Percentiles rank a stretch among this genome's conserved stretches.
Evolutionary conservation across 2,113 vertebrate species (phyloP).

Genomic region (Apodemus sylvaticus): DNA sequence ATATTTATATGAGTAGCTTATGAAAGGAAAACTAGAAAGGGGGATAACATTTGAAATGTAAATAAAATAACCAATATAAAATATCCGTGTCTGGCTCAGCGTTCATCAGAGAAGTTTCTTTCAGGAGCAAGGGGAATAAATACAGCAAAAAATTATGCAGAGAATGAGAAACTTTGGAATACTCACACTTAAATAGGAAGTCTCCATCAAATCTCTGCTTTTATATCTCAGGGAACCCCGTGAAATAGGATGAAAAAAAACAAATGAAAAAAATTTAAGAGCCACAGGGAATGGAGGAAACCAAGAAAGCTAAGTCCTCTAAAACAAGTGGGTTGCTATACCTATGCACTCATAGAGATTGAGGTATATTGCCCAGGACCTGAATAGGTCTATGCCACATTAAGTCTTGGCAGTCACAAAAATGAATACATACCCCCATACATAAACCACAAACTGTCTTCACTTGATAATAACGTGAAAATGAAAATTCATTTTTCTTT

Average conservation of each 20-base stretch:
- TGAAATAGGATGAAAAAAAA: too few relatives aligned
- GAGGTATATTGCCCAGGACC: neutral
- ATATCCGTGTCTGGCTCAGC: neutral
- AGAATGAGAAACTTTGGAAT: neutral
- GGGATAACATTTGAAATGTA: too few relatives aligned
- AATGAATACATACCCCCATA: neutral
- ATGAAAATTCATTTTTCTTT: neutral
- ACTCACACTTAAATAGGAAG: neutral
- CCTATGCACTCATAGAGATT: neutral
- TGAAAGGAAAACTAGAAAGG: neutral
- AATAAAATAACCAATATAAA: too few relatives aligned
- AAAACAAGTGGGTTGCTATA: neutral
- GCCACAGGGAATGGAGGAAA: too few relatives aligned
- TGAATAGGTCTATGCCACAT: neutral
- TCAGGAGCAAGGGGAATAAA: neutral
- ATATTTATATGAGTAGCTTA: neutral
- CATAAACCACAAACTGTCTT: neutral
- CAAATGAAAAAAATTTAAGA: too few relatives aligned
- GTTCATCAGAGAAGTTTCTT: neutral
- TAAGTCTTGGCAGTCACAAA: neutral
- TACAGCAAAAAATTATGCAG: neutral
- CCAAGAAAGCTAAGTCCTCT: neutral
- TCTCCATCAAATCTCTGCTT: neutral
- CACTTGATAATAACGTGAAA: neutral
- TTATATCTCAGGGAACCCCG: neutral